A percentile compares a stretch with the other conserved stretches of the same genome.
These are phyloP conservation scores for Prietella phreatophila DNA, from an alignment of 2,113 vertebrate genomes.

Conservation along the genomic window DNA sequence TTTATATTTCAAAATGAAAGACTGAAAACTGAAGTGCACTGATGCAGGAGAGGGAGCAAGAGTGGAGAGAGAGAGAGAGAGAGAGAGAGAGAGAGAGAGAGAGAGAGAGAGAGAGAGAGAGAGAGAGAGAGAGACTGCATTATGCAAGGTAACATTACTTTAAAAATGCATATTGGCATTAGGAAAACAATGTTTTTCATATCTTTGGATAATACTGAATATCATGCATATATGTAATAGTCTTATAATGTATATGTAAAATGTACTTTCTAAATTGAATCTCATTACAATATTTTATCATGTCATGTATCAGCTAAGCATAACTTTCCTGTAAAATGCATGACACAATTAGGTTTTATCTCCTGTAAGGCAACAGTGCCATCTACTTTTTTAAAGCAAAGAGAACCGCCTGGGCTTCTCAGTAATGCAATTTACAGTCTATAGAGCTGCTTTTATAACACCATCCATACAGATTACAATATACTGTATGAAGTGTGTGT, in stretches of 20 bases:
- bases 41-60: neutral
- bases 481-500: neutral
- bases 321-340: neutral
- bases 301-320: neutral
- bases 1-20: constrained; percentile 43
- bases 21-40: constrained; percentile 18
- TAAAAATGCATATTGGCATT: neutral
- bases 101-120: neutral
- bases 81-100: no score
- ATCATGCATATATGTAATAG: neutral
- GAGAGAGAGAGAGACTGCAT: neutral
- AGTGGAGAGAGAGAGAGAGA: neutral
- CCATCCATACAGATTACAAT: neutral
- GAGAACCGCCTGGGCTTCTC: neutral
- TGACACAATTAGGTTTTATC: neutral
- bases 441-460: constrained; percentile 31
- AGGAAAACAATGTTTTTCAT: neutral
- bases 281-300: neutral
- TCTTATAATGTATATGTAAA: neutral
- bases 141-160: neutral
- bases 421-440: neutral
- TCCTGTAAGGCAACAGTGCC: constrained; percentile 27
- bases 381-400: constrained; percentile 1
- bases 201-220: neutral
- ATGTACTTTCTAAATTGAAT: neutral